Base-by-base conservation (phyloP, 1,140 invertebrate genomes). In the Drosophila prosaltans region DNA sequence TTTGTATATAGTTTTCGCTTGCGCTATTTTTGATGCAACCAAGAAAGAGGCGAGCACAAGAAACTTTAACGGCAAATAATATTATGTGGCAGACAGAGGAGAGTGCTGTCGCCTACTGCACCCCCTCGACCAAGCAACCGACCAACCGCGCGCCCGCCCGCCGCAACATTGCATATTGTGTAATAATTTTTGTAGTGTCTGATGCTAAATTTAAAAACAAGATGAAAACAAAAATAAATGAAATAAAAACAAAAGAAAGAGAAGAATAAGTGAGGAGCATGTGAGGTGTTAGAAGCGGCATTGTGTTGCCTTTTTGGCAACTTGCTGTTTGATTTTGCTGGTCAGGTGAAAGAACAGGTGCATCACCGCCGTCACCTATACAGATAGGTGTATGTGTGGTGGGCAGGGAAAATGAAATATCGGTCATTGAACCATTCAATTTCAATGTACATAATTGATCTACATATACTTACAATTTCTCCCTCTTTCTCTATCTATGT, bases 171-270 rank as follows among this genome's bases (percentile, higher is more conserved):
- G 73, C 72, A 81, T 81, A 81, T 81, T 81, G 79, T 81, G 79
- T 81, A 81, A 81, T 81, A 81, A 78, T 81, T 78, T 69, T 45
- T 28, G 65, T 65, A 68, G 64, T 63, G 79, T 85, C 83, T 82
- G 60, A 58, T 73, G 69, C 76, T 85, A 85, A 88, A 73, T 79
- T 82, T 88, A 88, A 57, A 59, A n/a, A 36, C 5, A 36, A n/a
- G 16, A 30, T 4, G 28, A 30, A 30, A 4, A 4, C 28, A 30
- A 24, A 55, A 73, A 59, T 32, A 58, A 62, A 41, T 72, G 28
- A 26, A 51, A 58, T 40, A 26, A 9, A 26, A 51, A 36, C 32
- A 36, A 5, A 36, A 3, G 10, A 51, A 51, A 6, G 7, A 24
- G 24, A 24, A 9, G 16, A 48, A 48, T 21, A 36, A 7, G n/a